Conservation (phyloP, 2,888 invertebrate genomes). For the Zygothrica quintamaculata region DNA sequence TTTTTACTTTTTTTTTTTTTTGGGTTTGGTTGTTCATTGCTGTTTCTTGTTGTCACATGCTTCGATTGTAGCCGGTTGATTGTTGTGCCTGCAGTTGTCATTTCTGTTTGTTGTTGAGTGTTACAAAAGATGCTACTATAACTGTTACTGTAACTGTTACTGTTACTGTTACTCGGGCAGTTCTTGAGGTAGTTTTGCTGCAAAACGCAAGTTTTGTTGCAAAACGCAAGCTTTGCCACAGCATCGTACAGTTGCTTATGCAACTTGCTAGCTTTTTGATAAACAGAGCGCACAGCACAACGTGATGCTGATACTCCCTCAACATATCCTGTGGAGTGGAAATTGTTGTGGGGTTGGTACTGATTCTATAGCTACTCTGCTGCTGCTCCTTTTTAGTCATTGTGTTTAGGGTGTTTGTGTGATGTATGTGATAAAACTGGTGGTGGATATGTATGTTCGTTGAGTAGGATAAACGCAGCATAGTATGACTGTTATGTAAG, state of each 20-base stretch:
- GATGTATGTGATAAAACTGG: too few species aligned
- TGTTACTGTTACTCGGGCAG: constrained; percentile 1
- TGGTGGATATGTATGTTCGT: neutral
- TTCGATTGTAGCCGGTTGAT: constrained; percentile 38
- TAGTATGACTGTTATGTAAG: constrained; percentile 36
- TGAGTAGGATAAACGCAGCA: neutral
- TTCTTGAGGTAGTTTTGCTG: too few species aligned
- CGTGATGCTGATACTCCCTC: constrained; percentile 9
- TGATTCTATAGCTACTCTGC: too few species aligned
- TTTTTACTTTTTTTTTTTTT: too few species aligned
- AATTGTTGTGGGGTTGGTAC: neutral
- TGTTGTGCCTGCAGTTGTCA: constrained; percentile 9
- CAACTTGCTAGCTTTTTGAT: constrained; percentile 60
- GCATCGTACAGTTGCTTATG: constrained; percentile 54
- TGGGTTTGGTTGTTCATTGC: neutral
- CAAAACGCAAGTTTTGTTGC: constrained; percentile 33
- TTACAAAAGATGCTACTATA: neutral
- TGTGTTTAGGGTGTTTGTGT: too few species aligned
- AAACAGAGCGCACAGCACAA: constrained; percentile 36
- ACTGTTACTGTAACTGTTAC: constrained; percentile 5
- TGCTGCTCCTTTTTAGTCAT: too few species aligned
- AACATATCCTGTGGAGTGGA: neutral
- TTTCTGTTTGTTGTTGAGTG: neutral
- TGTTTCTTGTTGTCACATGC: constrained; percentile 43
- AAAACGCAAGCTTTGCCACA: constrained; percentile 35